phyloP scores from a whole-genome alignment of 1,140 invertebrate genomes.

The Hestina assimilis region DNA sequence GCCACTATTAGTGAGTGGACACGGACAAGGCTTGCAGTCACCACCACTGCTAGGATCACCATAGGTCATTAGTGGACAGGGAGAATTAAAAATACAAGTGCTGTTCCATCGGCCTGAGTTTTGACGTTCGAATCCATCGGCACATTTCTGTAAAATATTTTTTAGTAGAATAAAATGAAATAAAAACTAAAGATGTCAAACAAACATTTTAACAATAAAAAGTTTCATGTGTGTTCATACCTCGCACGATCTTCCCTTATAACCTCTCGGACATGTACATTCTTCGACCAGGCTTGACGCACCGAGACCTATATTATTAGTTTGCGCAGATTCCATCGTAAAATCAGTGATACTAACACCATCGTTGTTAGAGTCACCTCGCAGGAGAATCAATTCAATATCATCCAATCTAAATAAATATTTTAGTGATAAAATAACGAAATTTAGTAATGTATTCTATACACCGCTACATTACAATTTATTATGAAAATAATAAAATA shows the following conservation, averaged over 20 bases:
- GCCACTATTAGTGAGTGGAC: conserved; percentile 87
- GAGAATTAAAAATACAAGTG: conserved; percentile 82
- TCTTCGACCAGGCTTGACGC: conserved; percentile 90
- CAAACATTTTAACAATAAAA: neutral
- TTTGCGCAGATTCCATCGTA: conserved; percentile 89
- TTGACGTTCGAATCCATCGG: conserved; percentile 88
- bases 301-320: conserved; percentile 84
- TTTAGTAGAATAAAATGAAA: neutral
- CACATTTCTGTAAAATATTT: conserved; percentile 82
- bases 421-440: too few relatives aligned
- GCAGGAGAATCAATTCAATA: conserved; percentile 90
- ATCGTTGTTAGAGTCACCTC: conserved; percentile 85
- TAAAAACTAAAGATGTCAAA: too few relatives aligned
- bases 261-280: conserved; percentile 91
- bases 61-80: conserved; percentile 90
- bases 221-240: conserved; percentile 51
- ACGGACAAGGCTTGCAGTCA: conserved; percentile 92
- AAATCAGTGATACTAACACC: conserved; percentile 86
- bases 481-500: too few relatives aligned
- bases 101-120: conserved; percentile 88
- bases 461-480: too few relatives aligned
- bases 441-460: too few relatives aligned
- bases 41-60: conserved; percentile 90
- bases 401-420: conserved; percentile 81
- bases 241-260: conserved; percentile 93